phyloP scores from a whole-genome alignment of 2,797 vertebrate species.

The Mormyrus hasselquistii region DNA sequence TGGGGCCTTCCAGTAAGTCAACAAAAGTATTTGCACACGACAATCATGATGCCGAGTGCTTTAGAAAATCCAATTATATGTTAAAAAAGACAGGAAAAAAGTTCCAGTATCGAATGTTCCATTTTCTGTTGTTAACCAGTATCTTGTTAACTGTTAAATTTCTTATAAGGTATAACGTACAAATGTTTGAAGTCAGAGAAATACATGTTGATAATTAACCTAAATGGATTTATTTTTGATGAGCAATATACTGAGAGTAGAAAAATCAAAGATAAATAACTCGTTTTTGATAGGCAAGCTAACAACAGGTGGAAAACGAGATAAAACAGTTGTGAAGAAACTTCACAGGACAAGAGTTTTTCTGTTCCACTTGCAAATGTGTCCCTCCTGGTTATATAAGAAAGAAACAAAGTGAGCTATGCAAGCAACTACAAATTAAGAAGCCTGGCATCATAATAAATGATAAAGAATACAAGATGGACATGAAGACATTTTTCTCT shows the following conservation, averaged over 20 bases:
- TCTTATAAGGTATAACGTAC: conserved; percentile 32
- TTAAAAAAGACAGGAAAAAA: conserved; percentile 51
- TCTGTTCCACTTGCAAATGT: neutral
- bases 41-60: conserved; percentile 60
- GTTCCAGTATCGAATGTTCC: conserved; percentile 60
- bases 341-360: neutral
- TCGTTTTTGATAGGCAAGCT: neutral
- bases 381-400: neutral
- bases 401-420: neutral
- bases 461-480: neutral
- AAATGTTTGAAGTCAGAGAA: conserved; percentile 21
- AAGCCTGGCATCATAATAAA: neutral
- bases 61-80: conserved; percentile 59
- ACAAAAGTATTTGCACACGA: conserved; percentile 59
- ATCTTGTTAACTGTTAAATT: conserved; percentile 30
- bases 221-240: conserved; percentile 12
- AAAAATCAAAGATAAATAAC: conserved; percentile 19
- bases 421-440: neutral
- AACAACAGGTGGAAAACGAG: neutral
- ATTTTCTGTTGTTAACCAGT: conserved; percentile 33
- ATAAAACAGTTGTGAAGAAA: neutral
- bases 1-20: neutral
- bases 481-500: neutral
- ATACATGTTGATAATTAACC: conserved; percentile 35
- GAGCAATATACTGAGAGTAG: neutral